These are phyloP conservation scores for Micrasema minimum DNA, from an alignment of 1,140 invertebrate species.

Conservation along the genomic window DNA sequence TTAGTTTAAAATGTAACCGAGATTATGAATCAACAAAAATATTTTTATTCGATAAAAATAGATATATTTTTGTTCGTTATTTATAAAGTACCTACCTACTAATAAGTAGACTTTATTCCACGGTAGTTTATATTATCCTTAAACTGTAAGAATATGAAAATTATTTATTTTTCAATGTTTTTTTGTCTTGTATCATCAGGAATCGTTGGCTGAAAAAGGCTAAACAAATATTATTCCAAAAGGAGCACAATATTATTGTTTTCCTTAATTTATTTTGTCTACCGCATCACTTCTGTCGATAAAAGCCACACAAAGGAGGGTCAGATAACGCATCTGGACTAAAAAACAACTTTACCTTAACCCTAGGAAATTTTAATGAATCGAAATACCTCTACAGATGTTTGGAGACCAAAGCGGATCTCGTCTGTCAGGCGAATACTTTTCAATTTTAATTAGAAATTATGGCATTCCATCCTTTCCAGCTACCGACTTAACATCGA, in stretches of 20 bases:
- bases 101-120: no score
- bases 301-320: neutral
- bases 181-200: neutral
- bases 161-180: neutral
- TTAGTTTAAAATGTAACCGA: no score
- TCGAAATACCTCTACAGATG: constrained; percentile 4
- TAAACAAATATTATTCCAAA: neutral
- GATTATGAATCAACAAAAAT: no score
- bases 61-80: no score
- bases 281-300: neutral
- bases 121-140: no score
- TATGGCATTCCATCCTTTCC: constrained; percentile 10
- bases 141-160: no score
- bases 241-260: neutral
- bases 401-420: neutral
- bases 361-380: constrained; percentile 16
- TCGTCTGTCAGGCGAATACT: constrained; percentile 3
- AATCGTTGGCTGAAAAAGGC: neutral
- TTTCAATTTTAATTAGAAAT: constrained; percentile 27
- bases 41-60: no score
- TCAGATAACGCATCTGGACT: neutral
- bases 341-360: constrained; percentile 8
- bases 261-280: neutral
- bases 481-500: constrained; percentile 18
- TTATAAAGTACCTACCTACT: no score